Base-by-base conservation (phyloP, 2,113 vertebrate genomes). In the Nibea coibor region DNA sequence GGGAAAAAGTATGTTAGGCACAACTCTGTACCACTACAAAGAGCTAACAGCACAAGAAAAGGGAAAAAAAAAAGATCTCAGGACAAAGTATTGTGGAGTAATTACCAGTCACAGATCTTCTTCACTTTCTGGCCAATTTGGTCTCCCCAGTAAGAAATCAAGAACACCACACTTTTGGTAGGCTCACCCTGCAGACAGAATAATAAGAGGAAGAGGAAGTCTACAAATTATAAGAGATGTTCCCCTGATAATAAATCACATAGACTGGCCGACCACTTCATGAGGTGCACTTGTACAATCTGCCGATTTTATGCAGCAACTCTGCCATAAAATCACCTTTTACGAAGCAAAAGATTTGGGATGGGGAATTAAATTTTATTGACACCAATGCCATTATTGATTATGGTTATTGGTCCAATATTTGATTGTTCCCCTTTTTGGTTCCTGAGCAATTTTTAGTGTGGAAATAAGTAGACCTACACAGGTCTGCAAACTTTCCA, bases 81-180 rank as follows among this genome's bases (percentile, higher is more conserved):
- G 24, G 8, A 2, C 17, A 5, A 3, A n/a, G 20, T 22, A 57
- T 16, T 42, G 24, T 43, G n/a, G 10, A 72, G 69, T 78, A 61
- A 90, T 97, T 95, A 99, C 98, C 98, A 99, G 57, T 99, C 98
- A 84, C 98, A 99, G 57, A 99, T 98, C 94, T 98, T 99, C 95
- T 97, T 99, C 17, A 99, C 97, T 93, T 99, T 99, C 88, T 98
- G 97, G 45, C 98, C 98, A 14, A 99, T 98, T 87, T 98, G 97
- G 20, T 99, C 98, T 51, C 98, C 98, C 97, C 98, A 99, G 61
- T 97, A 99, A 39, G 98, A 99, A 64, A 99, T 96, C 50, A 99
- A 93, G 88, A 99, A 99, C 74, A 98, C 97, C 53, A 97, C 95
- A 91, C 96, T 97, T 62, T 96, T 98, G 14, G 95, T 96, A 28